Conservation (phyloP, 1,140 invertebrate genomes). For the Habropoda laboriosa region DNA sequence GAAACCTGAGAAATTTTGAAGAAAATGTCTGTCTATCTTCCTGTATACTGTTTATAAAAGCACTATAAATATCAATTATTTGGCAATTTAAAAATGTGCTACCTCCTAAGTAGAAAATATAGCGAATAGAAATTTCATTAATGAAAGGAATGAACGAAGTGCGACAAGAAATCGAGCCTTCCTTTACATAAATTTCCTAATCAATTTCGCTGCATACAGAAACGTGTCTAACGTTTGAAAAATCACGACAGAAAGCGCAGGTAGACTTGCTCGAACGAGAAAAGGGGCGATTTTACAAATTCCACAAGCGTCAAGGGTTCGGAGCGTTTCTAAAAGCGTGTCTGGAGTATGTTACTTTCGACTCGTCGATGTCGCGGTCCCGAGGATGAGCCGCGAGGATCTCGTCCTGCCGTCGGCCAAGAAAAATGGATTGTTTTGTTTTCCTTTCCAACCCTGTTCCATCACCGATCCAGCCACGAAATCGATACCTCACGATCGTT, state of each 20-base stretch:
- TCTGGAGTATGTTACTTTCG: constrained; percentile 77
- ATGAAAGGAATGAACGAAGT: no score
- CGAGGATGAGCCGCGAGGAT: constrained; percentile 55
- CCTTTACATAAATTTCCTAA: neutral
- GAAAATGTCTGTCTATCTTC: no score
- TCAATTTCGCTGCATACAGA: no score
- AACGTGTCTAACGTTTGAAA: no score
- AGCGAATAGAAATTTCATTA: no score
- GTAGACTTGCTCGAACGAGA: neutral
- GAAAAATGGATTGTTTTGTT: constrained; percentile 76
- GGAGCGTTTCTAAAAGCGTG: constrained; percentile 63
- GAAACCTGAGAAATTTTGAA: no score
- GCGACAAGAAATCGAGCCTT: no score
- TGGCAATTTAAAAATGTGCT: no score
- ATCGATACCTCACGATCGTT: constrained; percentile 33
- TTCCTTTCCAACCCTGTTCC: constrained; percentile 54
- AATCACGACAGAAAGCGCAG: no score
- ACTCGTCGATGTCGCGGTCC: constrained; percentile 57
- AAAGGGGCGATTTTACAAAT: constrained; percentile 51
- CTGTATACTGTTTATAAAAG: no score
- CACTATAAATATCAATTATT: no score
- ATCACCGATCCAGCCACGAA: constrained; percentile 44
- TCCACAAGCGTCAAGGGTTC: constrained; percentile 68
- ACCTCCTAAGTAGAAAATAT: no score
- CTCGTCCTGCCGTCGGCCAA: constrained; percentile 54